Percentiles rank a stretch among this genome's conserved stretches.
These are phyloP conservation scores for Baryphthengus martii DNA, from an alignment of 2,113 vertebrate genomes.

Conservation along the genomic window DNA sequence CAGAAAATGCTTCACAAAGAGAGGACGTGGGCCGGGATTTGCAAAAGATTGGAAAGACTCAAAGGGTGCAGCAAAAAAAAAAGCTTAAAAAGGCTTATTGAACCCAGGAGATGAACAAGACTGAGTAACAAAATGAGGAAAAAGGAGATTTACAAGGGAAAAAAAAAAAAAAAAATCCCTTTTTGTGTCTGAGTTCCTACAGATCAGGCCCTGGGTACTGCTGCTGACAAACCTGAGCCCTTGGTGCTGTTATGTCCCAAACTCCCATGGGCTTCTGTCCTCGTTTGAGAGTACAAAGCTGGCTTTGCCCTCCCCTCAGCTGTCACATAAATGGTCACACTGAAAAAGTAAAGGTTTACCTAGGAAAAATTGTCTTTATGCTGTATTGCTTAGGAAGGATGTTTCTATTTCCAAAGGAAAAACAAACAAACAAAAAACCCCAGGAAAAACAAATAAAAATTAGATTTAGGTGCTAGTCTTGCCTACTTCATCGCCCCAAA, in stretches of 20 bases:
- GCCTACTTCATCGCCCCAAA: too few species aligned
- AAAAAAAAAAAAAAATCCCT: neutral
- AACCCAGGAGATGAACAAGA: neutral
- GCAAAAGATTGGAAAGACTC: neutral
- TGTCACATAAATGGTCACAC: neutral
- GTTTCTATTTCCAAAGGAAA: neutral
- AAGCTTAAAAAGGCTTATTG: neutral
- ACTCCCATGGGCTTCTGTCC: neutral
- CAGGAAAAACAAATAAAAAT: neutral
- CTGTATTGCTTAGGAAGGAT: neutral
- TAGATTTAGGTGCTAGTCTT: neutral
- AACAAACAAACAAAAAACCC: neutral
- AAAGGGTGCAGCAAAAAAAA: neutral
- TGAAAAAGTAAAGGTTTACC: neutral
- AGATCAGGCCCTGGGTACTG: neutral
- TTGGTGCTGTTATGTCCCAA: neutral
- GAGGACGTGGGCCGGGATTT: neutral
- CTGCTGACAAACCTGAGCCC: neutral
- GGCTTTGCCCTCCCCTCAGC: neutral
- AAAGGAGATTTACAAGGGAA: neutral
- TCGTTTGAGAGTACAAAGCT: neutral
- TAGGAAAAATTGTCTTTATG: neutral
- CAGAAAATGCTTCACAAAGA: constrained; percentile 11
- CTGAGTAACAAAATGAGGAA: neutral
- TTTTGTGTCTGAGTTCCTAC: neutral